Evolutionary conservation across 2,888 invertebrate genomes (phyloP), one percentile per base, ranked within the genome.

Genomic region (Platycheirus albimanus): DNA sequence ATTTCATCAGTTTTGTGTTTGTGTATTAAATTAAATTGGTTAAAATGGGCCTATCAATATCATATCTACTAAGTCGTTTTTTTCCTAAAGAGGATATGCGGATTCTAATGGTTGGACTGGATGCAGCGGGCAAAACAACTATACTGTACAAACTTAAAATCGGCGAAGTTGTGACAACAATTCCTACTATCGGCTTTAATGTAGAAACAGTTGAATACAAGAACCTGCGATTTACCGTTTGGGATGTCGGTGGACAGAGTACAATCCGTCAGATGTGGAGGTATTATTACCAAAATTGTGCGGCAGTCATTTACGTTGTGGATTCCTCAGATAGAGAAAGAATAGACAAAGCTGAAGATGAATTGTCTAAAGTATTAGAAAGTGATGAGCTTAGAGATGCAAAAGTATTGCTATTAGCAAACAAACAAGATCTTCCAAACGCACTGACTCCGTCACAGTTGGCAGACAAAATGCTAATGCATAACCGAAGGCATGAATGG

Each of bases 91-190:
- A 86, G 58, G 87, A 88, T 58, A 86, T 87, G 28, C 86, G 87
- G 24, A 87, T 89, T 13, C 63, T 89, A 1, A 88, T 89, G 88
- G 85, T 89, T 28, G 89, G 89, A 3, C 69, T 89, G 7, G 89
- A 89, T 85, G 87, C 85, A 15, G 89, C 89, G 3, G 89, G 89
- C n/a, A 89, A 89, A 81, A 89, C 89, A 0, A 89, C 89, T 13
- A 87, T 88, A 17, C 83, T 89, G 7, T 88, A 87, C 80, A 87
- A 88, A 63, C 70, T 89, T 0, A 89, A 89, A 78, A 67, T 88
- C 30, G 88, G 88, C 4, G 86, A 87, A 56, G 85, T 87, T 2
- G 77, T 88, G 1, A 85, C 86, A 15, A 87, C 87, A 3, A 87
- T 89, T 63, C 89, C 89, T 1, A 89, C 89, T 5, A 87, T 89